phyloP scores from a whole-genome alignment of 2,888 invertebrate species.

The Theodoxus fluviatilis region DNA sequence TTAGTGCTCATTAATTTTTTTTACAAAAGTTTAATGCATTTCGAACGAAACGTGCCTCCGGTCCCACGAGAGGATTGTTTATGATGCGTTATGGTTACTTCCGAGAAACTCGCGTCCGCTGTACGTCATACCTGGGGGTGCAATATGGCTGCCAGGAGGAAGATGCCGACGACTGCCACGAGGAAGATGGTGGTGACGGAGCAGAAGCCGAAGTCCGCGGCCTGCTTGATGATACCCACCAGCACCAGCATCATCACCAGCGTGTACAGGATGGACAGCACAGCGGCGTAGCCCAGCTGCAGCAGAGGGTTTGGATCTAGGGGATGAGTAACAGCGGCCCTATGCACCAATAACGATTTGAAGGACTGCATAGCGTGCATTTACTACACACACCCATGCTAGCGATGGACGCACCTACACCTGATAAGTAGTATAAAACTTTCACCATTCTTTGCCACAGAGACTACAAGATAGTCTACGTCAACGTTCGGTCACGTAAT shows the following conservation, averaged over 20 bases:
- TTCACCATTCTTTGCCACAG: too few species aligned
- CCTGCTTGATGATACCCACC: constrained; percentile 94
- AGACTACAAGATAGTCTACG: too few species aligned
- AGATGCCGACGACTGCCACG: constrained; percentile 86
- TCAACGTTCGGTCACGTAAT: too few species aligned
- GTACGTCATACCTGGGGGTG: constrained; percentile 85
- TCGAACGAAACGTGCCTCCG: too few species aligned
- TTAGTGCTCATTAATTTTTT: too few species aligned
- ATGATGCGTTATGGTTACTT: too few species aligned
- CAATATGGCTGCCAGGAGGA: constrained; percentile 92
- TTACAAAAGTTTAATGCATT: too few species aligned
- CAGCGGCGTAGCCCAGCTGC: constrained; percentile 90
- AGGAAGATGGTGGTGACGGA: constrained; percentile 98
- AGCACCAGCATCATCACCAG: constrained; percentile 99
- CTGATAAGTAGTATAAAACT: too few species aligned
- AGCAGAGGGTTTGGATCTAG: constrained; percentile 9
- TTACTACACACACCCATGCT: too few species aligned
- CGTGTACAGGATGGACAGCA: constrained; percentile 92
- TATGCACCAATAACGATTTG: background rate
- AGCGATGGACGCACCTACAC: too few species aligned
- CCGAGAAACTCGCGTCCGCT: too few species aligned
- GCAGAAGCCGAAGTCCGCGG: constrained; percentile 89
- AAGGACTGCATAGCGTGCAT: background rate
- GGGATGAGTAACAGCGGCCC: background rate
- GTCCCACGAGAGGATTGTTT: too few species aligned